These are phyloP conservation scores for Tachina grossa DNA, from an alignment of 2,888 invertebrate species.

Conservation along the genomic window DNA sequence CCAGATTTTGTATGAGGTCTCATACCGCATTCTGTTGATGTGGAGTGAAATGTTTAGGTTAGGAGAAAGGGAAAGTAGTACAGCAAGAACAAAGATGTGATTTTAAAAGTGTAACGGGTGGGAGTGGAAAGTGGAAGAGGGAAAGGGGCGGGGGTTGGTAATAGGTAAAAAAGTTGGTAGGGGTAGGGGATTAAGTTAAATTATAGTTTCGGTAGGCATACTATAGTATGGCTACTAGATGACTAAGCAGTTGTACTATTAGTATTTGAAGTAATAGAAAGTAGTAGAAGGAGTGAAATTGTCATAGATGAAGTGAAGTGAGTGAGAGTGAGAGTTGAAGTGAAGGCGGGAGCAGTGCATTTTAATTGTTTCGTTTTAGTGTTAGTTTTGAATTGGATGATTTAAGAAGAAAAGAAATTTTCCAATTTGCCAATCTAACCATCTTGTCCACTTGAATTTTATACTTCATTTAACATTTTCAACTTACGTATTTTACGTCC, in stretches of 20 bases:
- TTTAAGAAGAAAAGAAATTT: slow-evolving; percentile 71
- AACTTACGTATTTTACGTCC: slow-evolving; percentile 82
- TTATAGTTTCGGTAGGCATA: slow-evolving; percentile 6
- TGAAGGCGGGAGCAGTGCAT: slow-evolving; percentile 19
- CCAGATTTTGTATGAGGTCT: slow-evolving; percentile 91
- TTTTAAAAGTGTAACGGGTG: slow-evolving; percentile 63
- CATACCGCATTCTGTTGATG: slow-evolving; percentile 91
- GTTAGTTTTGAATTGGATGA: slow-evolving; percentile 65
- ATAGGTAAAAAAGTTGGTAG: not conserved
- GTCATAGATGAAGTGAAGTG: slow-evolving; percentile 26
- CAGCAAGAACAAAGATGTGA: slow-evolving; percentile 76
- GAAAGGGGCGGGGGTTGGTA: not conserved
- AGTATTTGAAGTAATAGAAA: slow-evolving; percentile 17
- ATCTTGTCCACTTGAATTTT: slow-evolving; percentile 63
- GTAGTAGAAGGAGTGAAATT: slow-evolving; percentile 31
- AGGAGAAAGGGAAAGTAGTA: slow-evolving; percentile 82
- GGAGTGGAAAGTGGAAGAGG: slow-evolving; percentile 34
- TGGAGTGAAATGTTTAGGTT: slow-evolving; percentile 82
- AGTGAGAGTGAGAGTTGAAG: slow-evolving; percentile 25
- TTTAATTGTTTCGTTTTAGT: slow-evolving; percentile 53
- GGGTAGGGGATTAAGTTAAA: not conserved
- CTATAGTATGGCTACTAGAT: slow-evolving; percentile 66
- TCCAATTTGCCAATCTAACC: slow-evolving; percentile 70
- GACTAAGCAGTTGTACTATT: slow-evolving; percentile 65
- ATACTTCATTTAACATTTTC: slow-evolving; percentile 42